These are phyloP conservation scores for Clamator glandarius DNA, from an alignment of 2,797 vertebrate genomes.

Conservation along the genomic window DNA sequence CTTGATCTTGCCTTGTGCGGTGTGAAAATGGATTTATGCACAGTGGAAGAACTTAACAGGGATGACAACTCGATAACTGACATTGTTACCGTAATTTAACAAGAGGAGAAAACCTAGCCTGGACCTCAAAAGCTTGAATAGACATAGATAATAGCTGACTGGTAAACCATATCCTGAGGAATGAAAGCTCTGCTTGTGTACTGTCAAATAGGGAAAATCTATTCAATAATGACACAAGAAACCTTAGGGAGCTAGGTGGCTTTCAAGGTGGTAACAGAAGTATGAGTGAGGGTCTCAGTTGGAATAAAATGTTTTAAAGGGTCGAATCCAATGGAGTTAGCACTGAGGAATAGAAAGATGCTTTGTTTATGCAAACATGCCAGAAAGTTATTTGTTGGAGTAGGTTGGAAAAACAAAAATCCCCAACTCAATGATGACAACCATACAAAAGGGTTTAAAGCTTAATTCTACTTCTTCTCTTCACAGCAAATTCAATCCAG, in stretches of 20 bases:
- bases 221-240: not conserved
- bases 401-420: not conserved
- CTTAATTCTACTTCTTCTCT: not conserved
- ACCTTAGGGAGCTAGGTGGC: not conserved
- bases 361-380: not conserved
- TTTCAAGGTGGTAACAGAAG: not conserved
- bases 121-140: slow-evolving; percentile 35
- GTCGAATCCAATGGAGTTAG: not conserved
- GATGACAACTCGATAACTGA: slow-evolving; percentile 39
- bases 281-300: not conserved
- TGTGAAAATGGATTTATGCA: slow-evolving; percentile 45
- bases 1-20: slow-evolving; percentile 20
- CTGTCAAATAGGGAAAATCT: not conserved
- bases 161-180: not conserved
- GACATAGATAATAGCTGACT: not conserved
- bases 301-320: not conserved
- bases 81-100: not conserved
- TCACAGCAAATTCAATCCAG: not conserved
- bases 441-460: not conserved
- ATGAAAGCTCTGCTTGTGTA: not conserved
- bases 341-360: not conserved
- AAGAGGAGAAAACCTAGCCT: slow-evolving; percentile 6
- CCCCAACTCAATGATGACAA: not conserved
- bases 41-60: slow-evolving; percentile 29
- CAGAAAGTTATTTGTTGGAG: not conserved